Base-by-base conservation (phyloP, 2,888 invertebrate genomes). In the Tenthredo livida region DNA sequence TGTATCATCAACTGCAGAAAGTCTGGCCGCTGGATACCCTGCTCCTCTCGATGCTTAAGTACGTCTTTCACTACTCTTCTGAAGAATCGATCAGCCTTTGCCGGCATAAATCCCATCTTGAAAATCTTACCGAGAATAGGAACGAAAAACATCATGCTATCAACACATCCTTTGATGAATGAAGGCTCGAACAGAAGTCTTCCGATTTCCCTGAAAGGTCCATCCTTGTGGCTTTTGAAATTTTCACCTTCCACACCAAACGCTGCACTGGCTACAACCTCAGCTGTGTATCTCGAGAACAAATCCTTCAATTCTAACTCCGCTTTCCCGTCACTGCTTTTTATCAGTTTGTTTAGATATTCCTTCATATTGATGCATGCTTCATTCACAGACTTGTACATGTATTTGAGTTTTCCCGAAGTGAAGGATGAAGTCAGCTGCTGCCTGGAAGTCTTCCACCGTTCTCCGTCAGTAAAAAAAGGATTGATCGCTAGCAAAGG, bases 301-400 rank as follows among this genome's bases (percentile, higher is more conserved):
- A 50, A 50, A 0, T 86, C 29, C 40, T 91, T 91, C 50, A 88
- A 3, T 25, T 93, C 90, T 0, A 90, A 75, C 65, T 94, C 94
- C 25, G 10, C 37, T 33, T 33, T 33, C 9, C 37, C 88, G 87
- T 50, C 17, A 50, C 84, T 84, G 3, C 89, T 10, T 9, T 86
- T 87, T n/a, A 43, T 15, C 17, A 33, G 67, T 2, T n/a, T 43
- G 0, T 88, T 78, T 0, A 89, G 1, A 47, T 85, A 90, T 3
- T 78, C 33, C 0, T 85, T 78, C 15, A 92, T 72, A 89, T 91
- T 70, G 88, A 87, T 2, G 89, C 90, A 61, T 88, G 86, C 43
- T 87, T 87, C 17, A 84, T 84, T 43, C 88, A 88, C n/a, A 88
- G 87, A 65, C 86, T 86, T 82, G 88, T 90, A 91, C 89, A 92